Conservation (phyloP, 2,888 invertebrate genomes). For the Rhodophaea formosa region DNA sequence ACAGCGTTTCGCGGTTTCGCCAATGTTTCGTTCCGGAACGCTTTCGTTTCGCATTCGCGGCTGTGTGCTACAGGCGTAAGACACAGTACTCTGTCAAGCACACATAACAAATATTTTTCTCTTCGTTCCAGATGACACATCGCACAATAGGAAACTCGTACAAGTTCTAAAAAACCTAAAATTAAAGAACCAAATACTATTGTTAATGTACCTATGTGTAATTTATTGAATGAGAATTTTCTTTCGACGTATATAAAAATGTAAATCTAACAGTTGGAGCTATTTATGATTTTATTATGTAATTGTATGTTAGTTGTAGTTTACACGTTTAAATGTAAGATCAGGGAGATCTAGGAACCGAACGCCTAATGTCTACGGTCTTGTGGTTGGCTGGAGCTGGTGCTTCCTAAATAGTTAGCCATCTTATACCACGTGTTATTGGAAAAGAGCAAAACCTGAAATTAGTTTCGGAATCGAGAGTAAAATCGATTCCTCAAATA, state of each 20-base stretch:
- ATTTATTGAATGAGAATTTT: conserved; percentile 65
- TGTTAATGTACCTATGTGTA: conserved; percentile 69
- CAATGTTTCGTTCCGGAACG: too few relatives aligned
- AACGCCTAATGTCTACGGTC: conserved; percentile 26
- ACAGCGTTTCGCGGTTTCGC: too few relatives aligned
- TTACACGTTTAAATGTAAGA: conserved; percentile 35
- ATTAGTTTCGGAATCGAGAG: too few relatives aligned
- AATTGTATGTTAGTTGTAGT: conserved; percentile 47
- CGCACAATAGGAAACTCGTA: conserved; percentile 55
- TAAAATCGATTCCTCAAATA: too few relatives aligned
- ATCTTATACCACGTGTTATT: too few relatives aligned
- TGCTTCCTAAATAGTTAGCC: too few relatives aligned
- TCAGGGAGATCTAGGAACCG: conserved; percentile 35
- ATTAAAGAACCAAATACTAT: conserved; percentile 79
- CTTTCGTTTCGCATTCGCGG: too few relatives aligned
- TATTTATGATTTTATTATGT: conserved; percentile 58
- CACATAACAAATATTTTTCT: conserved; percentile 19
- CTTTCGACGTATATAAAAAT: conserved; percentile 40
- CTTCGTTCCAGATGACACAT: conserved; percentile 53
- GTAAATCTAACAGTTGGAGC: conserved; percentile 48
- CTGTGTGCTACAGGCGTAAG: too few relatives aligned
- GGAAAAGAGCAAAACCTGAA: too few relatives aligned
- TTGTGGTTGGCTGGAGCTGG: conserved; percentile 18
- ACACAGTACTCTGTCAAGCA: background rate
- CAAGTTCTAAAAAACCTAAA: conserved; percentile 46